These are phyloP conservation scores for Euphydryas editha DNA, from an alignment of 2,888 invertebrate genomes.

Conservation along the genomic window DNA sequence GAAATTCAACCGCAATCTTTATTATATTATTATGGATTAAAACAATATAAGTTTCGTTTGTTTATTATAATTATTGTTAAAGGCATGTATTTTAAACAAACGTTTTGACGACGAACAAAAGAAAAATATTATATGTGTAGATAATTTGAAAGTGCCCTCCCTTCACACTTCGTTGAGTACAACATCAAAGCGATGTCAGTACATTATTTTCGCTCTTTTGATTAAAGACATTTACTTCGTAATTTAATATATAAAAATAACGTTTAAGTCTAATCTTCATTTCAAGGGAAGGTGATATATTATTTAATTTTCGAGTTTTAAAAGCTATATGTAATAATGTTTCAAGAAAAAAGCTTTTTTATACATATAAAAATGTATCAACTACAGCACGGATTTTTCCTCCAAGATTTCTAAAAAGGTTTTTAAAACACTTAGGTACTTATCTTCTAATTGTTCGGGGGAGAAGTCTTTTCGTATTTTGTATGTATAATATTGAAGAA, in stretches of 20 bases:
- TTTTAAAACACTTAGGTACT: no score
- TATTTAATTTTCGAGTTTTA: not conserved
- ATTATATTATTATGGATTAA: no score
- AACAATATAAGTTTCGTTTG: not conserved
- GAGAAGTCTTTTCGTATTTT: no score
- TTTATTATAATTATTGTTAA: not conserved
- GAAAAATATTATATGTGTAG: constrained; percentile 15
- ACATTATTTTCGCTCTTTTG: constrained; percentile 25
- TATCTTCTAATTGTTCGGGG: no score
- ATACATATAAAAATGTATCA: no score
- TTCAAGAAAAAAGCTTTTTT: no score
- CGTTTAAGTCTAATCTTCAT: not conserved
- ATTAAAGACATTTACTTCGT: constrained; percentile 12
- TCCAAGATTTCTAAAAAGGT: no score
- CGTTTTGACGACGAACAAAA: not conserved
- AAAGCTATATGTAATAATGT: no score
- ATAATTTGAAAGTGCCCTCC: constrained; percentile 18
- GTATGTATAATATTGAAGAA: no score
- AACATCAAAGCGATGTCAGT: constrained; percentile 36
- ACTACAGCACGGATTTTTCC: no score
- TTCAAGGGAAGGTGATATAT: not conserved
- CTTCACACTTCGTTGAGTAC: constrained; percentile 43
- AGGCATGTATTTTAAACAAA: not conserved
- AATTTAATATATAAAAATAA: constrained; percentile 9
- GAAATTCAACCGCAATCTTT: no score